phyloP scores from a whole-genome alignment of 1,140 invertebrate genomes.

The Pogonomyrmex barbatus region DNA sequence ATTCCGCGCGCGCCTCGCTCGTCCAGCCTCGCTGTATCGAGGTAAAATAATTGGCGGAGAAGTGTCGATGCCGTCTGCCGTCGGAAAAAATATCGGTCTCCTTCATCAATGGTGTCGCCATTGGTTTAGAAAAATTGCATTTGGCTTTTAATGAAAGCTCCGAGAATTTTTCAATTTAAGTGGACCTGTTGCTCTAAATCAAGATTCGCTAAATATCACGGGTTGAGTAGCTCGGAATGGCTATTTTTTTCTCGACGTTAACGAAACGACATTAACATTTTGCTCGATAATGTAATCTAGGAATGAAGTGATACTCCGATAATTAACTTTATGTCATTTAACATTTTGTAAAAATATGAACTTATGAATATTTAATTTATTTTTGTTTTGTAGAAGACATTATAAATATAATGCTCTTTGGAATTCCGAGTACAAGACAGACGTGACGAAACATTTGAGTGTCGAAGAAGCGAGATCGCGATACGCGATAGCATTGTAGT shows the following conservation, averaged over 20 bases:
- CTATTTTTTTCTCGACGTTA: not conserved
- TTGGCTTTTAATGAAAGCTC: not conserved
- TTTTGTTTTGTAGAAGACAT: not conserved
- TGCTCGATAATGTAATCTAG: too few relatives aligned
- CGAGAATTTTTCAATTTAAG: conserved; percentile 25
- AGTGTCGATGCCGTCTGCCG: conserved; percentile 19
- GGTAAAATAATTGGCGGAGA: conserved; percentile 33
- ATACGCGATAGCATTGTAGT: conserved; percentile 41
- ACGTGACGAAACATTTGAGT: not conserved
- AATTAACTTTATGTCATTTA: not conserved
- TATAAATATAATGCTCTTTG: not conserved
- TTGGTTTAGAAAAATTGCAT: conserved; percentile 23
- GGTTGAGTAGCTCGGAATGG: not conserved
- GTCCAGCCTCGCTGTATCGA: conserved; percentile 37
- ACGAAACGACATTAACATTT: not conserved
- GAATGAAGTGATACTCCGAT: not conserved
- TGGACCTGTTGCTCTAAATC: conserved; percentile 1
- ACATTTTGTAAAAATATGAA: not conserved
- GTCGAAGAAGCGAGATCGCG: conserved; percentile 21
- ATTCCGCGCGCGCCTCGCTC: conserved; percentile 67
- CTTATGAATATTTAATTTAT: not conserved
- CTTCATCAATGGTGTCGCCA: conserved; percentile 6
- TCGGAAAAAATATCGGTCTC: conserved; percentile 28
- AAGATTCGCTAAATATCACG: not conserved
- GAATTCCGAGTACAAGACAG: not conserved